Conservation (phyloP, 2,113 vertebrate genomes). For the Heptranchias perlo region DNA sequence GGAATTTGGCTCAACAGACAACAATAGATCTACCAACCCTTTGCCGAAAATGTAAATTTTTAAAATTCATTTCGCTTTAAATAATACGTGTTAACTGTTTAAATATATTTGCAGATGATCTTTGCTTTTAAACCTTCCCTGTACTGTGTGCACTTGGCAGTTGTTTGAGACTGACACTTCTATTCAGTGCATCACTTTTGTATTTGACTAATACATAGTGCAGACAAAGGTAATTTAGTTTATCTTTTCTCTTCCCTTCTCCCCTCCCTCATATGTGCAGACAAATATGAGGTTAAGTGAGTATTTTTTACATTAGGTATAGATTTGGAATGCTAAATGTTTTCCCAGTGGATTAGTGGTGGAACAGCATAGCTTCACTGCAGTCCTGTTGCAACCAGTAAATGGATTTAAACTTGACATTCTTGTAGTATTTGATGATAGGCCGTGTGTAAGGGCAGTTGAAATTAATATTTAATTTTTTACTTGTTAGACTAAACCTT, state of each 20-base stretch:
- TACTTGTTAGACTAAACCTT: not conserved
- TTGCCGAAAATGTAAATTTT: not conserved
- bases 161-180: not conserved
- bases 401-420: not conserved
- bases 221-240: not conserved
- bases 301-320: not conserved
- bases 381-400: not conserved
- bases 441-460: not conserved
- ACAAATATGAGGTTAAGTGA: not conserved
- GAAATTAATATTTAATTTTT: not conserved
- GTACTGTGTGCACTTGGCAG: not conserved
- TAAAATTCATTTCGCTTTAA: not conserved
- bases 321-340: not conserved
- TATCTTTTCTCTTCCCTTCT: not conserved
- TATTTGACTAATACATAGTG: not conserved
- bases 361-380: not conserved
- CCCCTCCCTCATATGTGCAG: not conserved
- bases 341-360: constrained; percentile 9
- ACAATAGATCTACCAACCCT: not conserved
- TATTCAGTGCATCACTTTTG: not conserved
- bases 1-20: not conserved
- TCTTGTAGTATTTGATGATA: not conserved
- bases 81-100: not conserved
- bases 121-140: not conserved
- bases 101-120: not conserved